phyloP scores from a whole-genome alignment of 2,888 invertebrate genomes.

The Sminthurides aquaticus region DNA sequence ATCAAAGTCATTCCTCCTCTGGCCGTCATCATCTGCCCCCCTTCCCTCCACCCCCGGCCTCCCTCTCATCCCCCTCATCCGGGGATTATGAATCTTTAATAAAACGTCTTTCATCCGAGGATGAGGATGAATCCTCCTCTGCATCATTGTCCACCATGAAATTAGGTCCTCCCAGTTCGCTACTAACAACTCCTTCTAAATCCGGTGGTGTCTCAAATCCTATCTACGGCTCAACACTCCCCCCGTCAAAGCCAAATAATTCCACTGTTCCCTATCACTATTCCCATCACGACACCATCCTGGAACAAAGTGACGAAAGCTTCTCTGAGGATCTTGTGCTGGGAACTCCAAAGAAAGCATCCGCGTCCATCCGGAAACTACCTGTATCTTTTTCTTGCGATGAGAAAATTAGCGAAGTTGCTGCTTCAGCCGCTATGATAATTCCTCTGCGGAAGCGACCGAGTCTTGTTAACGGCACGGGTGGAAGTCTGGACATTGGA shows the following conservation, averaged over 20 bases:
- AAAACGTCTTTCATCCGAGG: not conserved
- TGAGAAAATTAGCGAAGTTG: slow-evolving; percentile 2
- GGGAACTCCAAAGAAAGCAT: not conserved
- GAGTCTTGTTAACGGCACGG: not conserved
- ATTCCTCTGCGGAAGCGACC: slow-evolving; percentile 5
- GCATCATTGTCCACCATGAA: slow-evolving; percentile 8
- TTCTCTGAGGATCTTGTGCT: slow-evolving; percentile 19
- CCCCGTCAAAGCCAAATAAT: slow-evolving; percentile 7
- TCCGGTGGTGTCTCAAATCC: not conserved
- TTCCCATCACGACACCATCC: slow-evolving; percentile 31
- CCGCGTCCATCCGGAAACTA: not conserved
- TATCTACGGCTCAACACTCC: slow-evolving; percentile 11
- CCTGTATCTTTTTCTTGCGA: slow-evolving; percentile 2
- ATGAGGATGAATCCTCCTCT: not conserved
- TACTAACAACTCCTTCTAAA: slow-evolving; percentile 1
- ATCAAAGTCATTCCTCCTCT: not conserved
- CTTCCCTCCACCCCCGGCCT: not conserved
- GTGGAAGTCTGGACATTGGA: too few relatives aligned
- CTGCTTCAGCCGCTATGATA: too few relatives aligned
- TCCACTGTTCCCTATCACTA: slow-evolving; percentile 10
- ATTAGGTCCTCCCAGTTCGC: slow-evolving; percentile 15
- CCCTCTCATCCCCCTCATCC: not conserved
- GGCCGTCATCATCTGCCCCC: slow-evolving; percentile 1
- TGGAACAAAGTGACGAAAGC: slow-evolving; percentile 34
- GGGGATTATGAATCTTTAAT: slow-evolving; percentile 15